Base-by-base conservation (phyloP, 1,140 invertebrate genomes). In the Epicauta chinensis region DNA sequence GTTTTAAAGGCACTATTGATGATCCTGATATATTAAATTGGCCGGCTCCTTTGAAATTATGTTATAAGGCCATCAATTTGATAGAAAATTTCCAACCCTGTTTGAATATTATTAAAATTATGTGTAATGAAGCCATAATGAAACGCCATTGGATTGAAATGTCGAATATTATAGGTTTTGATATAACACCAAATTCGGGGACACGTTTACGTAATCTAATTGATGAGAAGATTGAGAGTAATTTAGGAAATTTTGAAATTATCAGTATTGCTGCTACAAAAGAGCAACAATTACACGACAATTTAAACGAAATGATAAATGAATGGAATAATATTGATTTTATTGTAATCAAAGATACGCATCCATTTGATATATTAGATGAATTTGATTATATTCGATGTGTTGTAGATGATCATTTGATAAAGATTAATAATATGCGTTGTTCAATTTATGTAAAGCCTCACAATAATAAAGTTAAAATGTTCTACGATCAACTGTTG, bases 81-180 rank as follows among this genome's bases (percentile, higher is more conserved):
- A 81, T 93, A 51, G 87, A 85, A 61, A 81, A 86, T 48, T 95
- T 93, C 71, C 73, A 89, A 70, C 81, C 82, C 36, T 82, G 87
- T 58, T 77, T 95, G 37, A 84, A 85, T 38, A 74, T 93, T 37
- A 83, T 89, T 11, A 75, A 81, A 36, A 89, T 89, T 11, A 79
- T 96, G 71, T 93, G 91, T 64, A 94, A 94, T 73, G 82, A 86
- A 16, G 88, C 86, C 1, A 70, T 96, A 44, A 73, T 82, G 5
- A 80, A 88, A 55, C 75, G 89, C 29, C 92, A 97, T 69, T 96
- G 92, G 92, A 81, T 86, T 56, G 83, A 91, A 67, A 93, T 97
- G 81, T 89, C 89, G 0, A 74, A 78, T 31, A 82, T 93, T 40
- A 83, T 86, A 10, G 87, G 83, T 0, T 84, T 83, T 60, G 83